A percentile compares a stretch with the other conserved stretches of the same genome.
These are phyloP conservation scores for Zosterops japonicus DNA, from an alignment of 2,113 vertebrate genomes.

Conservation along the genomic window DNA sequence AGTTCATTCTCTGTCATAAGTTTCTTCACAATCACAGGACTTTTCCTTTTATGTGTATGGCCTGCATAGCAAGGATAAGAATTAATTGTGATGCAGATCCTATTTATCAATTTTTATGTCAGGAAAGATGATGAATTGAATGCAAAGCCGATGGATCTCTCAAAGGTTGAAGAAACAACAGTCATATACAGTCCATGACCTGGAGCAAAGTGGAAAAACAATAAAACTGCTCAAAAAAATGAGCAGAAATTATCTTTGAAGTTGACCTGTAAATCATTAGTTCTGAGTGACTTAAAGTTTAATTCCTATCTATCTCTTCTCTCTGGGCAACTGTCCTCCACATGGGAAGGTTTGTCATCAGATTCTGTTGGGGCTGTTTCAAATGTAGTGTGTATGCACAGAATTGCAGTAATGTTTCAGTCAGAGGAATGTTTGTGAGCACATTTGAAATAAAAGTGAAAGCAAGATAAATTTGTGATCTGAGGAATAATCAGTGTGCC, in stretches of 20 bases:
- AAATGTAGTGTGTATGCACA: background rate
- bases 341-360: background rate
- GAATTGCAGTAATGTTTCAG: background rate
- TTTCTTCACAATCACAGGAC: background rate
- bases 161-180: background rate
- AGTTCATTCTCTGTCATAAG: background rate
- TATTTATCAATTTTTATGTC: background rate
- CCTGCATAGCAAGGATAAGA: background rate
- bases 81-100: background rate
- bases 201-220: background rate
- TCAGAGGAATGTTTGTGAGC: background rate
- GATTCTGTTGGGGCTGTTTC: background rate
- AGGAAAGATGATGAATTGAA: background rate
- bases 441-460: slow-evolving; percentile 8
- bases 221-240: background rate
- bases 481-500: background rate
- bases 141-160: background rate
- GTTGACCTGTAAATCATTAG: background rate
- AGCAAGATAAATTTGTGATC: background rate
- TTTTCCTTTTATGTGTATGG: background rate
- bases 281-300: background rate
- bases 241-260: background rate
- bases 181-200: background rate
- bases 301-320: background rate
- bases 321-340: background rate